phyloP scores from a whole-genome alignment of 2,113 vertebrate species.

The Synodontis membranacea region DNA sequence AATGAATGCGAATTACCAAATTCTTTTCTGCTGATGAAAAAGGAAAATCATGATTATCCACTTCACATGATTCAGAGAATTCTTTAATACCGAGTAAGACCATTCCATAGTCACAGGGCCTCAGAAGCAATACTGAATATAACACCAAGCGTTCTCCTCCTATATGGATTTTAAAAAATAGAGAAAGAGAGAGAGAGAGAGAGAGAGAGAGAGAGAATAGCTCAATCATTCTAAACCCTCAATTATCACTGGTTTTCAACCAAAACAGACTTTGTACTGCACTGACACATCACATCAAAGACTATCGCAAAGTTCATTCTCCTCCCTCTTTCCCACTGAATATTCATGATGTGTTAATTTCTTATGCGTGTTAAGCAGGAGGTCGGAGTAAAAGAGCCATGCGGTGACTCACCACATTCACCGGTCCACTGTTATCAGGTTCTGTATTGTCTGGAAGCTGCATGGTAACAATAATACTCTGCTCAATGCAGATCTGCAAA shows the following conservation, averaged over 20 bases:
- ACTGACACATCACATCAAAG: conserved; percentile 57
- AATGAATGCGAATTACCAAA: not conserved
- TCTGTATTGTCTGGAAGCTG: not conserved
- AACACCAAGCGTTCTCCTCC: not conserved
- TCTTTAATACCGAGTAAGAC: not conserved
- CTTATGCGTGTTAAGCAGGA: conserved; percentile 35
- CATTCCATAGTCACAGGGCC: not conserved
- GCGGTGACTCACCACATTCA: conserved; percentile 22
- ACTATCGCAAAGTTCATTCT: conserved; percentile 47
- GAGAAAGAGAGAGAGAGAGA: not conserved
- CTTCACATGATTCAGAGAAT: not conserved
- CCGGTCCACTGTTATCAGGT: conserved; percentile 20
- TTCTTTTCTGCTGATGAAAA: not conserved
- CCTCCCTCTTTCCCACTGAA: conserved; percentile 52
- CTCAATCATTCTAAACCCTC: conserved; percentile 38
- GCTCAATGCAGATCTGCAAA: conserved; percentile 55
- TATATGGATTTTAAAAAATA: not conserved
- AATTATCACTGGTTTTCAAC: conserved; percentile 41
- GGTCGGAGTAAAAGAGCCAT: conserved; percentile 48
- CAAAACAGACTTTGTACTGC: conserved; percentile 28
- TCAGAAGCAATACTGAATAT: not conserved
- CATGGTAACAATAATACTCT: conserved; percentile 12
- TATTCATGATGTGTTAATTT: conserved; percentile 61
- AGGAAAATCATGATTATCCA: not conserved
- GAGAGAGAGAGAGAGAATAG: not conserved